Conservation (phyloP, 2,113 vertebrate species). For the Paradoxurus hermaphroditus region DNA sequence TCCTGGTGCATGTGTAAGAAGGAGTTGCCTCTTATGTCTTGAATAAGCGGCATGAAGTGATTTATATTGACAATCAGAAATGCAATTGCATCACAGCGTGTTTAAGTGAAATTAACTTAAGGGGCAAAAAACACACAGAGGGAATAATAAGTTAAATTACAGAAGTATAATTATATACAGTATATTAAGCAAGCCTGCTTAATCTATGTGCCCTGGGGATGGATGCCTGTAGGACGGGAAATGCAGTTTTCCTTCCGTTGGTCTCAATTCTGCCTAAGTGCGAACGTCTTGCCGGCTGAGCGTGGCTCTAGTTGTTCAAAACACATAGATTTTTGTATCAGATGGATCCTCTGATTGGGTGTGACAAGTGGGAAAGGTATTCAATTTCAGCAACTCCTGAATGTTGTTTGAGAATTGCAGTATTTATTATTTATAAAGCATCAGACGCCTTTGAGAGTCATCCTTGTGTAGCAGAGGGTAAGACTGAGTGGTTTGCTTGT, state of each 20-base stretch:
- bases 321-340: background rate
- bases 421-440: background rate
- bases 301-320: background rate
- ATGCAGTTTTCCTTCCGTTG: background rate
- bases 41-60: background rate
- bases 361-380: background rate
- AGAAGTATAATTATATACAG: no score
- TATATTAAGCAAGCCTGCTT: background rate
- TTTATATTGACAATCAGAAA: background rate
- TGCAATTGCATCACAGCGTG: background rate
- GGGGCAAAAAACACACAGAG: background rate
- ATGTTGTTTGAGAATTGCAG: background rate
- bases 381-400: background rate
- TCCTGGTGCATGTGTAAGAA: background rate
- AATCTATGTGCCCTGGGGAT: background rate
- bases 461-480: background rate
- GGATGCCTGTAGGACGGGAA: background rate
- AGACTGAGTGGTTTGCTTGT: background rate
- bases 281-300: background rate
- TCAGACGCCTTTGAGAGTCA: background rate
- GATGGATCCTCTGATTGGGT: background rate
- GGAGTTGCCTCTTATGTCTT: background rate
- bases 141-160: background rate
- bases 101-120: background rate
- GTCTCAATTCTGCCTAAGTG: background rate